Percentiles rank a stretch among this genome's conserved stretches.
Evolutionary conservation across 2,113 vertebrate species (phyloP).

Genomic region (Amia ocellicauda): DNA sequence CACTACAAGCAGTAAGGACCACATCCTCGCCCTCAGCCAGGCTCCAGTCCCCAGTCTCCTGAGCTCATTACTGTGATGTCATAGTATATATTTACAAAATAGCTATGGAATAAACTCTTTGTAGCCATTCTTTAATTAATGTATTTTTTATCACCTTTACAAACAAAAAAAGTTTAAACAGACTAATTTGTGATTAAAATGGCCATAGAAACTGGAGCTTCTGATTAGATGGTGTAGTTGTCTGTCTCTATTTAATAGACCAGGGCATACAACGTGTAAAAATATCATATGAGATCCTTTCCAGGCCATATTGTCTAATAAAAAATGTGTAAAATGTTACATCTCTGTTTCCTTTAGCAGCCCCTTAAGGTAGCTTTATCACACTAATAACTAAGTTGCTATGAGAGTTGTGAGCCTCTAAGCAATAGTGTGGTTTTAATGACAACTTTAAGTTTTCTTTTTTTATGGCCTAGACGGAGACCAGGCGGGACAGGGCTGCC

Average conservation of each 20-base stretch:
- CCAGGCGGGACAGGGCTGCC: not conserved
- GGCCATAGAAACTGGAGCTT: not conserved
- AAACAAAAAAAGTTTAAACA: too few species aligned
- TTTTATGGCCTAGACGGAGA: conserved; percentile 1
- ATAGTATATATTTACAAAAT: too few species aligned
- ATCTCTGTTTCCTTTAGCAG: not conserved
- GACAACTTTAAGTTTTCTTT: conserved; percentile 5
- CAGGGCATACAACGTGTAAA: not conserved
- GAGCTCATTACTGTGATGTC: too few species aligned
- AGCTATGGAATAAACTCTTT: not conserved
- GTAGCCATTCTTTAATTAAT: too few species aligned
- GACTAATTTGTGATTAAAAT: too few species aligned
- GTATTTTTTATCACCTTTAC: too few species aligned
- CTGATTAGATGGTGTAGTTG: not conserved
- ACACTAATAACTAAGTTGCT: conserved; percentile 9
- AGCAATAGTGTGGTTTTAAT: not conserved
- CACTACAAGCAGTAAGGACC: too few species aligned
- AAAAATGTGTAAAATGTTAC: not conserved
- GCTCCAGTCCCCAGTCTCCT: too few species aligned
- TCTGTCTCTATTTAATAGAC: not conserved
- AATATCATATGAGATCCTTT: not conserved
- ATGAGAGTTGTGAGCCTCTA: not conserved
- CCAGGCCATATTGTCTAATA: not conserved
- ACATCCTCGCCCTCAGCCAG: too few species aligned
- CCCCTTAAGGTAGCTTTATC: not conserved